phyloP scores from a whole-genome alignment of 37 sponge, comb jelly and placozoan genomes.

The Petrosia ficiformis region DNA sequence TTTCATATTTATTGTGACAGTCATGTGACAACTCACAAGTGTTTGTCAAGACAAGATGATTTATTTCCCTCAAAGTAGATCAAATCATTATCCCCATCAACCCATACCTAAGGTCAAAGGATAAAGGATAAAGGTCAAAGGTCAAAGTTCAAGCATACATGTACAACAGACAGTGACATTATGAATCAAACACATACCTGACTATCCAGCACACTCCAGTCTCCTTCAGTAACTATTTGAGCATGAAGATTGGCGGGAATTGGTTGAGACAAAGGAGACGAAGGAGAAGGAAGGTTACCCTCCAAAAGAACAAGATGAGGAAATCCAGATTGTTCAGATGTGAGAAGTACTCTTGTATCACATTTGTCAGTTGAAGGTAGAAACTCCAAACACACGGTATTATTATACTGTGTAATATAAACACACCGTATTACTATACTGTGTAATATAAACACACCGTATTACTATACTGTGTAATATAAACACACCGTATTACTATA shows the following conservation, averaged over 20 bases:
- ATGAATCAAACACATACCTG: slow-evolving; percentile 62
- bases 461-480: no score
- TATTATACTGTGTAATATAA: no score
- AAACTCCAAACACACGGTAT: neutral
- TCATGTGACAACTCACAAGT: slow-evolving; percentile 84
- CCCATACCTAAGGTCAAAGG: slow-evolving; percentile 71
- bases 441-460: no score
- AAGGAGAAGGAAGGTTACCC: slow-evolving; percentile 7
- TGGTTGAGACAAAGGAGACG: neutral
- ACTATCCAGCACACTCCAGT: slow-evolving; percentile 53
- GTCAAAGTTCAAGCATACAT: neutral
- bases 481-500: no score
- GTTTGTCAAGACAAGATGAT: slow-evolving; percentile 56
- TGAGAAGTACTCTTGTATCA: slow-evolving; percentile 14
- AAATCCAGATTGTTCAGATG: slow-evolving; percentile 47
- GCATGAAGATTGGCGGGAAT: neutral
- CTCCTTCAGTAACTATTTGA: slow-evolving; percentile 39
- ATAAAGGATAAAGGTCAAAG: no score
- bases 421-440: no score
- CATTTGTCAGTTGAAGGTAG: slow-evolving; percentile 29
- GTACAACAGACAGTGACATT: no score
- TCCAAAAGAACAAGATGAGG: slow-evolving; percentile 51
- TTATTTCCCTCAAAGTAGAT: slow-evolving; percentile 67
- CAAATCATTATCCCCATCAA: slow-evolving; percentile 34
- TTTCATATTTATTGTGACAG: no score